These are phyloP conservation scores for Apamea monoglypha DNA, from an alignment of 2,888 invertebrate species.

Conservation along the genomic window DNA sequence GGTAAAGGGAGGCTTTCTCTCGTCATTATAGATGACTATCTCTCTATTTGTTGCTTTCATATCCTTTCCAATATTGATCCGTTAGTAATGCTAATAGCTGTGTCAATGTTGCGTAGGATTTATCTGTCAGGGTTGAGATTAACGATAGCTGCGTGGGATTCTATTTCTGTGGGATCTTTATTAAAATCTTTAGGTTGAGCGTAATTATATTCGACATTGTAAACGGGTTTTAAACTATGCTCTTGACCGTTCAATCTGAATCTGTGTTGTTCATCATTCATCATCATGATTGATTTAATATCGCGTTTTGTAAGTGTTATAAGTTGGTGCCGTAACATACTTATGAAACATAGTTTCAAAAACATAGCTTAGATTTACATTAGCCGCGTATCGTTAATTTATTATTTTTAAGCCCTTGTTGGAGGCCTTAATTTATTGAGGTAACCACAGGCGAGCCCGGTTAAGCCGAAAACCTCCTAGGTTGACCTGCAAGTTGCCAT, in stretches of 20 bases:
- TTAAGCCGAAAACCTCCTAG: neutral
- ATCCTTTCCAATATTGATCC: constrained; percentile 52
- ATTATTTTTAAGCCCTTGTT: neutral
- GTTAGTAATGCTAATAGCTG: constrained; percentile 27
- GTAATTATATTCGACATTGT: neutral
- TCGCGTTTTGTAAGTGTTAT: neutral
- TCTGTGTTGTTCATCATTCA: neutral
- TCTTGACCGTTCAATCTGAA: neutral
- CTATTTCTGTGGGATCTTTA: constrained; percentile 5
- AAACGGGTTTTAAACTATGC: neutral
- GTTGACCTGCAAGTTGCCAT: neutral
- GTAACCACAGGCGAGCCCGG: neutral
- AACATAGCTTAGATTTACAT: neutral
- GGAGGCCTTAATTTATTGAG: neutral
- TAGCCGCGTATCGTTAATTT: neutral
- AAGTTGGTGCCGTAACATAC: neutral
- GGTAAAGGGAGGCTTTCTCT: constrained; percentile 69
- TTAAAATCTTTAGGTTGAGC: neutral
- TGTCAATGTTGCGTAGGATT: constrained; percentile 33
- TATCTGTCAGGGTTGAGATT: constrained; percentile 24
- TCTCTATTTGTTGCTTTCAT: constrained; percentile 55
- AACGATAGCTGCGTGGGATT: neutral
- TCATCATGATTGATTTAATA: neutral
- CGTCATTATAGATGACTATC: constrained; percentile 56
- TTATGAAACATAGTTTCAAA: neutral